phyloP scores from a whole-genome alignment of 30 jellyfish, hydroid and myxozoan species.

The Aurelia aurita region DNA sequence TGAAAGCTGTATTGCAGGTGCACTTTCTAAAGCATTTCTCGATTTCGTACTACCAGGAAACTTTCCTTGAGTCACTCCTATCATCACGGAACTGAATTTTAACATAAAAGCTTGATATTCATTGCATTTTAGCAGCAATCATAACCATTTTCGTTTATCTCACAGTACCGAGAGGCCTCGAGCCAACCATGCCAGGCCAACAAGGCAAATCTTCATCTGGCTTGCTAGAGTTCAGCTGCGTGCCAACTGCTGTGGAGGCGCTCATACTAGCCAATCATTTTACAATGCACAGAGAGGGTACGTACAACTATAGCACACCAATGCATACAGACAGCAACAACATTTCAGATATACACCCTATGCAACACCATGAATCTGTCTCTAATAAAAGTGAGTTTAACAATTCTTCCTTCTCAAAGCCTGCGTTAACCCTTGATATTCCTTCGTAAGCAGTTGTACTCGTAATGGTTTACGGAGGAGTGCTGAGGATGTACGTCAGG shows the following conservation, averaged over 20 bases:
- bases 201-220: constrained; percentile 99
- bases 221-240: constrained; percentile 88
- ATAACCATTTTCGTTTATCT: background rate
- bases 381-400: background rate
- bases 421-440: no score
- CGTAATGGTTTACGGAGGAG: no score
- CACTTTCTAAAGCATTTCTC: no score
- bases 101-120: background rate
- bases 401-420: no score
- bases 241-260: constrained; percentile 99
- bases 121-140: background rate
- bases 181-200: constrained; percentile 29
- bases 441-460: no score
- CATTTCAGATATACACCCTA: background rate
- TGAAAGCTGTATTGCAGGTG: no score
- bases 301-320: background rate
- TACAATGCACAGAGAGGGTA: constrained; percentile 98
- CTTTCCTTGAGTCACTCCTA: no score
- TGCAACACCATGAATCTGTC: background rate
- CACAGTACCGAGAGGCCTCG: constrained; percentile 39
- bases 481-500: no score
- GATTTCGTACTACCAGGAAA: no score
- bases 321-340: background rate
- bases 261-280: constrained; percentile 94
- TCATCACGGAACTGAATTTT: no score